A percentile compares a stretch with the other conserved stretches of the same genome.
phyloP scores from a whole-genome alignment of 2,888 invertebrate genomes.

The Drosophila algonquin region DNA sequence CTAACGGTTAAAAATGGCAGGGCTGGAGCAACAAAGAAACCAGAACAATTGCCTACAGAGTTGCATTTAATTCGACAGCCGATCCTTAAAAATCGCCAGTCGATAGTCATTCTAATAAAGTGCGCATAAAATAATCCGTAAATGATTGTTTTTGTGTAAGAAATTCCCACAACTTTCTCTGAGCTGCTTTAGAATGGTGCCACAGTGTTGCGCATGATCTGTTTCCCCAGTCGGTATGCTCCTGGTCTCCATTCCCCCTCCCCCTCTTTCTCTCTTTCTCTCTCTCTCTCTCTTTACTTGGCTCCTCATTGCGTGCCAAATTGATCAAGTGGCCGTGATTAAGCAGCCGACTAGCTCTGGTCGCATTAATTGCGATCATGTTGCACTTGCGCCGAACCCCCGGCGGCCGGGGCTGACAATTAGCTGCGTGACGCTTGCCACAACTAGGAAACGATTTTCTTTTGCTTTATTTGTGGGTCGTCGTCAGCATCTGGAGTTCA shows the following conservation, averaged over 20 bases:
- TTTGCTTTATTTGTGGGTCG: constrained; percentile 35
- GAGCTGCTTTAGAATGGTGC: background rate
- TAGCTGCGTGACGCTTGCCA: constrained; percentile 56
- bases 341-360: constrained; percentile 39
- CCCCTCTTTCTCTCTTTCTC: background rate
- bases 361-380: constrained; percentile 59
- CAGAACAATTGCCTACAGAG: background rate
- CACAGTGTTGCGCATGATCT: background rate
- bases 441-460: constrained; percentile 44
- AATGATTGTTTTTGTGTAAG: no score
- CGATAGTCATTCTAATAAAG: background rate
- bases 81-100: background rate
- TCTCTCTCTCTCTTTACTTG: background rate
- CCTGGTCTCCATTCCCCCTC: background rate
- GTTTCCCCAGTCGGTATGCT: background rate
- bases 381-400: constrained; percentile 14
- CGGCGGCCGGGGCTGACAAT: constrained; percentile 49
- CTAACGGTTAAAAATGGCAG: background rate
- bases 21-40: background rate
- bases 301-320: constrained; percentile 44
- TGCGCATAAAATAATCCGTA: background rate
- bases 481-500: constrained; percentile 34
- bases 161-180: background rate
- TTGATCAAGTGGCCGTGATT: constrained; percentile 50
- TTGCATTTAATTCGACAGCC: background rate